These are phyloP conservation scores for Pinna nobilis DNA, from an alignment of 1,140 invertebrate genomes.

Conservation along the genomic window DNA sequence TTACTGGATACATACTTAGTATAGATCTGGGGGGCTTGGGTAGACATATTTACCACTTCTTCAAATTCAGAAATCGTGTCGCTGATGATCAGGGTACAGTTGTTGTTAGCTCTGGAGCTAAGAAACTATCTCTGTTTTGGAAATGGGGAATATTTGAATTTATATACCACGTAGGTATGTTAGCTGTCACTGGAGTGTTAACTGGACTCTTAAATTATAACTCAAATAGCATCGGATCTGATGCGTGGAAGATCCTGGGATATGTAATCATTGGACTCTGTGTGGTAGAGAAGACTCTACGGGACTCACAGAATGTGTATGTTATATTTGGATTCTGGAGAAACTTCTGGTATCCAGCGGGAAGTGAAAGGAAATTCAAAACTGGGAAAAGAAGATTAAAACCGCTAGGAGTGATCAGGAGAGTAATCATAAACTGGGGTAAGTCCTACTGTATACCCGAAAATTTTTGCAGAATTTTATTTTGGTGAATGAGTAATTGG, in stretches of 20 bases:
- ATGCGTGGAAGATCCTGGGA: constrained; percentile 55
- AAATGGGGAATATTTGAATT: constrained; percentile 59
- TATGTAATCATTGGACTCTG: constrained; percentile 67
- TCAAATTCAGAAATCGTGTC: constrained; percentile 54
- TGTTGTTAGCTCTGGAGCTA: constrained; percentile 12
- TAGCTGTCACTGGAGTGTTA: constrained; percentile 52
- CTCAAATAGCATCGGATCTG: constrained; percentile 29
- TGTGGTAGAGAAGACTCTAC: constrained; percentile 63
- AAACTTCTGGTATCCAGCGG: constrained; percentile 66
- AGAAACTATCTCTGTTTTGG: constrained; percentile 59
- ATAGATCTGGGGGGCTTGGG: constrained; percentile 66
- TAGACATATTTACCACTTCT: constrained; percentile 46
- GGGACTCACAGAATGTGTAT: constrained; percentile 69
- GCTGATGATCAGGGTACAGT: constrained; percentile 30
- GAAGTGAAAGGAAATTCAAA: constrained; percentile 39
- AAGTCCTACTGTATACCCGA: constrained; percentile 58
- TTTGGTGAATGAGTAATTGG: no score
- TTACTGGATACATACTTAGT: constrained; percentile 70
- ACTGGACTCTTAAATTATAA: constrained; percentile 46
- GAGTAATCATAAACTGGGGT: constrained; percentile 67
- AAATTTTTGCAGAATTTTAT: no score
- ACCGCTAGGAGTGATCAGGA: constrained; percentile 60
- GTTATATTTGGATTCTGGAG: constrained; percentile 68
- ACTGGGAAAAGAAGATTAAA: constrained; percentile 50
- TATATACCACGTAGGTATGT: constrained; percentile 66